Evolutionary conservation across 2,797 vertebrate species (phyloP), one percentile per base, ranked within the genome.

Genomic region (Cottoperca gobio): DNA sequence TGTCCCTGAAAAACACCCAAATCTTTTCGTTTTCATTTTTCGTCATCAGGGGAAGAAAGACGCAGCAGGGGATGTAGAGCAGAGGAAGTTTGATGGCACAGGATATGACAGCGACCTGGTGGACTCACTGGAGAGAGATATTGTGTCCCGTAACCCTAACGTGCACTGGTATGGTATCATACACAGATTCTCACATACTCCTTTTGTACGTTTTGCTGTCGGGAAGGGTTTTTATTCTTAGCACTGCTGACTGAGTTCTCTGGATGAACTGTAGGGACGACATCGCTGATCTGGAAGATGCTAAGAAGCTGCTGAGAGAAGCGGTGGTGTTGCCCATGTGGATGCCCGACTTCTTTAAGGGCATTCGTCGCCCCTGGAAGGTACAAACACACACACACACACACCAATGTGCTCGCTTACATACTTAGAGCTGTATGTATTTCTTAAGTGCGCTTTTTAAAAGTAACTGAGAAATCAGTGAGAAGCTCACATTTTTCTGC

Each of bases 281-380:
- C 89, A 99, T 99, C 57, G 98, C 97, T 0, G 98, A 99, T 90
- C 93, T 99, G 86, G 98, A 99, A 84, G 98, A 99, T 84, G 98
- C 98, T 43, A 99, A 99, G 94, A 98, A 98, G 91, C 93, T 99
- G 89, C 90, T 99, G 82, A 96, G 97, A 81, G 98, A 99, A 93
- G 98, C 98, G 14, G 98, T 99, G 13, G 98, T 99, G 78, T 92
- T 99, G 88, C 98, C 98, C 3, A 97, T 99, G 97, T 99, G 97
- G 98, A 99, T 99, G 97, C 98, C 98, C 53, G 97, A 99, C 92
- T 99, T 98, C 93, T 99, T 99, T 92, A 99, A 98, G 92, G 98
- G 98, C 64, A 99, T 99, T 69, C 94, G 98, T 79, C 96, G 98
- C 68, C 98, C 98, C 2, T 99, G 98, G 98, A 99, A 98, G 97